phyloP scores from a whole-genome alignment of 2,113 vertebrate species.

The Plecturocebus donacophilus region DNA sequence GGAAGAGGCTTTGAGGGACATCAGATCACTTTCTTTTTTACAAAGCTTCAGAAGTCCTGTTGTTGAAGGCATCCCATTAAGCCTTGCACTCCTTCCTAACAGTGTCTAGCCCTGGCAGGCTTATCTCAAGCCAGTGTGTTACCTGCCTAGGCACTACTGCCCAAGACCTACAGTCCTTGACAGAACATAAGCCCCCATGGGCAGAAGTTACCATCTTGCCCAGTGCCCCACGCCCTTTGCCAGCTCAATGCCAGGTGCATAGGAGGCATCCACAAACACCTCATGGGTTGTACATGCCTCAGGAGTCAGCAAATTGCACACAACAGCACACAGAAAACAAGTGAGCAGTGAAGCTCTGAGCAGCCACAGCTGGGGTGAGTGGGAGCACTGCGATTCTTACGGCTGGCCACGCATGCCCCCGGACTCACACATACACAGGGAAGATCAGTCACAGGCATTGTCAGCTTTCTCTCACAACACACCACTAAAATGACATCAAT shows the following conservation, averaged over 20 bases:
- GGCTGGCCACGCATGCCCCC: neutral
- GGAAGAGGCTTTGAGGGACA: neutral
- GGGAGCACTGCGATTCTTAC: neutral
- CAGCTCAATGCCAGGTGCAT: neutral
- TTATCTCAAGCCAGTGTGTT: neutral
- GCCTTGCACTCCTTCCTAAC: no score
- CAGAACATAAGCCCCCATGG: accelerated
- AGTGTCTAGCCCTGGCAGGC: neutral
- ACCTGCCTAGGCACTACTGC: neutral
- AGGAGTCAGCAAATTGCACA: neutral
- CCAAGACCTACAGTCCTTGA: neutral
- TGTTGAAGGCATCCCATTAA: neutral
- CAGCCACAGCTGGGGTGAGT: accelerated
- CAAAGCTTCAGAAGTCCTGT: neutral
- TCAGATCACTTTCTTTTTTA: neutral
- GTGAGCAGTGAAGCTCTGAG: neutral
- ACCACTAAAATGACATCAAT: neutral
- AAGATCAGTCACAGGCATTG: neutral
- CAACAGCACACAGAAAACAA: neutral
- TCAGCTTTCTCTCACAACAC: neutral
- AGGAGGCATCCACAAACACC: neutral
- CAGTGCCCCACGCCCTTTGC: neutral
- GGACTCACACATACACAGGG: neutral
- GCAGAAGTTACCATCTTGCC: no score
- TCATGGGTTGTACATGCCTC: neutral